Base-by-base conservation (phyloP, 2,888 invertebrate genomes). In the Chloroclysta siterata region DNA sequence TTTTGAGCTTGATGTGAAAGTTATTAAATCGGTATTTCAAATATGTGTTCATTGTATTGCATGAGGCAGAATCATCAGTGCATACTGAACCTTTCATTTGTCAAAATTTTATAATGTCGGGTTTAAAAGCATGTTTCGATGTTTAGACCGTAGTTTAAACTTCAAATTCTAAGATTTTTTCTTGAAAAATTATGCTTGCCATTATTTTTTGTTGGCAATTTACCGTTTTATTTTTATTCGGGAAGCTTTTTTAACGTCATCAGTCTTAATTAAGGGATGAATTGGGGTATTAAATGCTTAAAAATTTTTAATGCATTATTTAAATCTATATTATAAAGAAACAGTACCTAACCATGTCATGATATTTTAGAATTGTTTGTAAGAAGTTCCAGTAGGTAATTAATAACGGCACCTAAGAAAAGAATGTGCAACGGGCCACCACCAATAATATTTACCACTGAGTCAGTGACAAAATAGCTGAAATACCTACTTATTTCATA, bases 61-160 rank as follows among this genome's bases (percentile, higher is more conserved):
- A 91, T 92, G 90, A 90, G 89, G 84, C 78, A 84, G 84, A 78
- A 74, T 77, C 82, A 84, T 84, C 79, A 80, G 71, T 81, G 87
- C 84, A 88, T 88, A 80, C 73, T 77, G 76, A 72, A 59, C 75
- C 71, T 75, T 65, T 48, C 28, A 48, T 54, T 60, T 68, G 62
- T 63, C 51, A 69, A 68, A 60, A 63, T 67, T 65, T 61, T 59
- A 46, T 22, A 63, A 22, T 51, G 48, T 59, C 69, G 65, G 66
- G 66, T 72, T n/a, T n/a, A 67, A 66, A 70, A 78, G 87, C 87
- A 87, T 87, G 87, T 75, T 75, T 75, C 62, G 74, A 77, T 80
- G 77, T 79, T 78, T 82, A 79, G 80, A 72, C 64, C 59, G 76
- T 83, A 85, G 70, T 76, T 73, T 63, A 59, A 70, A 47, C 29